phyloP scores from a whole-genome alignment of 1,140 invertebrate genomes.

The Linepithema humile region DNA sequence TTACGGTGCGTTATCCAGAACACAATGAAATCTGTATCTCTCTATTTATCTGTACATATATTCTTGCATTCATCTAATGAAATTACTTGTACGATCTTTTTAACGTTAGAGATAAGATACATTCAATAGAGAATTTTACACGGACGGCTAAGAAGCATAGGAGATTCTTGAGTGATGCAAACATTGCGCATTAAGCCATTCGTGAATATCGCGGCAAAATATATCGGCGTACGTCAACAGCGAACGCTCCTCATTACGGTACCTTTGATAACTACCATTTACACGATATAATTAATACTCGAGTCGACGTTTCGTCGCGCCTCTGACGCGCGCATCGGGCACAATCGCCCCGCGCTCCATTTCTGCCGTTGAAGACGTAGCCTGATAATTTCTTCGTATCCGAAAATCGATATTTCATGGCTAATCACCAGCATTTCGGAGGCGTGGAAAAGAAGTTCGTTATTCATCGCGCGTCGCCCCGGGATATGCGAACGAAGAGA shows the following conservation, averaged over 20 bases:
- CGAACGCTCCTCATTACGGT: constrained; percentile 44
- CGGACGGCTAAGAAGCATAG: background rate
- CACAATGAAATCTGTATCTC: too few species aligned
- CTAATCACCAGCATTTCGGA: constrained; percentile 85
- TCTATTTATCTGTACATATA: too few species aligned
- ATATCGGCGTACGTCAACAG: constrained; percentile 24
- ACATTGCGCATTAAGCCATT: constrained; percentile 2
- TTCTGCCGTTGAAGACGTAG: constrained; percentile 40
- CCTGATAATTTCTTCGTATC: constrained; percentile 76
- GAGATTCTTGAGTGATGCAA: background rate
- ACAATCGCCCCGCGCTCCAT: constrained; percentile 23
- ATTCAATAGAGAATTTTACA: constrained; percentile 9
- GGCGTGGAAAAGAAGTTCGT: constrained; percentile 84
- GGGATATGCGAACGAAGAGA: constrained; percentile 69
- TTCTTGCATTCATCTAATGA: too few species aligned
- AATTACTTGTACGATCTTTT: too few species aligned
- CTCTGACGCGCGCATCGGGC: background rate
- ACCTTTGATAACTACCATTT: constrained; percentile 41
- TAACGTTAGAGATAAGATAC: too few species aligned
- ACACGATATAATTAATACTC: constrained; percentile 50
- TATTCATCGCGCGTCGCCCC: constrained; percentile 83
- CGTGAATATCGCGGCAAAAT: background rate
- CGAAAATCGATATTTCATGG: constrained; percentile 85
- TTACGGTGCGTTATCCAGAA: too few species aligned
- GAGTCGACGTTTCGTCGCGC: constrained; percentile 61